phyloP scores from a whole-genome alignment of 1,140 invertebrate genomes.

The Leguminivora glycinivorella region DNA sequence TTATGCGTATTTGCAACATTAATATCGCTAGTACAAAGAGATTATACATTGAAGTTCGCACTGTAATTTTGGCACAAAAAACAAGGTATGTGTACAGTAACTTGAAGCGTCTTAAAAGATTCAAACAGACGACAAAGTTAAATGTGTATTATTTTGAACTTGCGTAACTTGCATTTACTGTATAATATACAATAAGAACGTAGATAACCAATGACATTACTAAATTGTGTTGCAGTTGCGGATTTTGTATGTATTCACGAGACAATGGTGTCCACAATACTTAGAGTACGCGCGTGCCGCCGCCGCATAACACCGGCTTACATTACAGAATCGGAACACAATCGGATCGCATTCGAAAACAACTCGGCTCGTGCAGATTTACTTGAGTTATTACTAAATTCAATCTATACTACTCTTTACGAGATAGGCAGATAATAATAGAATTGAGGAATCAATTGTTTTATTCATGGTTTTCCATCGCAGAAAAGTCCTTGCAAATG shows the following conservation, averaged over 20 bases:
- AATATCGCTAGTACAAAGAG: too few relatives aligned
- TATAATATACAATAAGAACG: neutral
- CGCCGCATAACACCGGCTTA: neutral
- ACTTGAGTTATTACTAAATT: neutral
- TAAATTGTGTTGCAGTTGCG: neutral
- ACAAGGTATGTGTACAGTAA: too few relatives aligned
- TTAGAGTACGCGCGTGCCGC: slow-evolving; percentile 13
- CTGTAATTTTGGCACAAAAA: too few relatives aligned
- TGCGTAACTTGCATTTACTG: neutral
- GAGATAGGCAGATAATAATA: neutral
- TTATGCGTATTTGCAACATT: too few relatives aligned
- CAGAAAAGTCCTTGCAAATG: too few relatives aligned
- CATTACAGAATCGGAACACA: slow-evolving; percentile 8
- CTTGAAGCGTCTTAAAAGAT: too few relatives aligned
- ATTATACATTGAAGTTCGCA: too few relatives aligned
- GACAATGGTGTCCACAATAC: slow-evolving; percentile 7
- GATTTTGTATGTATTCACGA: neutral
- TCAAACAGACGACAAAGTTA: too few relatives aligned
- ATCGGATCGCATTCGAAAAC: neutral
- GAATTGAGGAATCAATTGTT: neutral
- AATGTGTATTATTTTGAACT: too few relatives aligned
- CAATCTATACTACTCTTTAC: neutral
- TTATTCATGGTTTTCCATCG: neutral
- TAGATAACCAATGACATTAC: neutral
- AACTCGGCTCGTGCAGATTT: neutral